phyloP scores from a whole-genome alignment of 2,113 vertebrate species.

The Dipodomys ordii region DNA sequence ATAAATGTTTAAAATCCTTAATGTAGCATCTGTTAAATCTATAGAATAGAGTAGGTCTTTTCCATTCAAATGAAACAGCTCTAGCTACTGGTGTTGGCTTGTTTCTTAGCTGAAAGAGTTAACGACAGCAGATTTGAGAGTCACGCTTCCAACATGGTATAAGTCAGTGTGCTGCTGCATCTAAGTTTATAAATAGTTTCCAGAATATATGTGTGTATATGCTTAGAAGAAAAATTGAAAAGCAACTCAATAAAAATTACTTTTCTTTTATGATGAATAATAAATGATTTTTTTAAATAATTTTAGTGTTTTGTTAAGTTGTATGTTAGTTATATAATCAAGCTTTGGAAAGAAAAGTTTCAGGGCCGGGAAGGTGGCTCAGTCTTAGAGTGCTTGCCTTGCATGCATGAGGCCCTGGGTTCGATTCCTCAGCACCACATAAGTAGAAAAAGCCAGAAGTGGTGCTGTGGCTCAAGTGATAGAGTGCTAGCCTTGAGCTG shows the following conservation, averaged over 20 bases:
- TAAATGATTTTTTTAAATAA: background rate
- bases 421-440: no score
- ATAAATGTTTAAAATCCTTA: constrained; percentile 33
- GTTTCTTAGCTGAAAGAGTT: constrained; percentile 25
- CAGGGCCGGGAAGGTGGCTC: no score
- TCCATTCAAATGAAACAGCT: constrained; percentile 25
- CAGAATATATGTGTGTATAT: background rate
- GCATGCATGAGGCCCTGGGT: no score
- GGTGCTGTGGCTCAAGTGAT: no score
- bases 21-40: constrained; percentile 1
- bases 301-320: constrained; percentile 46
- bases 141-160: background rate
- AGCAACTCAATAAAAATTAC: constrained; percentile 43
- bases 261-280: constrained; percentile 57
- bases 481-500: no score
- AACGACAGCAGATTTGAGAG: background rate
- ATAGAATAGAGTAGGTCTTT: background rate
- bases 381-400: no score
- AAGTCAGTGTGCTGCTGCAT: background rate
- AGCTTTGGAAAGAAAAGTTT: background rate
- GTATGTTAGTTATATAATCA: constrained; percentile 29
- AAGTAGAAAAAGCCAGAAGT: no score
- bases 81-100: background rate
- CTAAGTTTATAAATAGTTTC: constrained; percentile 13
- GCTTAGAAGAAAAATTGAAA: constrained; percentile 49